phyloP scores from a whole-genome alignment of 2,888 invertebrate genomes.

The Himalopsyche japonica region DNA sequence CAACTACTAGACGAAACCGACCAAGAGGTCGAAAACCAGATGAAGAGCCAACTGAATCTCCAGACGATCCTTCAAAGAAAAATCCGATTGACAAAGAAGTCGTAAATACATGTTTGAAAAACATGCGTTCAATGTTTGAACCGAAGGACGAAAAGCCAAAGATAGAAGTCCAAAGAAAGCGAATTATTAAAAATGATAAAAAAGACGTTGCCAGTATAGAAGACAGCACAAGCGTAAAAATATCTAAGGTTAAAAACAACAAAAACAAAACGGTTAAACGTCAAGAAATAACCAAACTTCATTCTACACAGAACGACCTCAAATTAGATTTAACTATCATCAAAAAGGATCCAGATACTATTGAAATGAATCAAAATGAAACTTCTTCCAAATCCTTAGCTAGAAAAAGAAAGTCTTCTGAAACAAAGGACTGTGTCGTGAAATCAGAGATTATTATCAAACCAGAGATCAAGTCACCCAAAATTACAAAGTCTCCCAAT shows the following conservation, averaged over 20 bases:
- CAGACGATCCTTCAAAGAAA: not conserved
- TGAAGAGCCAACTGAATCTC: too few species aligned
- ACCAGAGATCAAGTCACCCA: not conserved
- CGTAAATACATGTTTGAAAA: constrained; percentile 16
- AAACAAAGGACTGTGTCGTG: not conserved
- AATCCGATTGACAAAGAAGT: constrained; percentile 23
- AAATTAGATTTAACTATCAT: not conserved
- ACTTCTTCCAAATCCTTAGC: not conserved
- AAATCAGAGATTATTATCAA: not conserved
- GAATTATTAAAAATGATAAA: not conserved
- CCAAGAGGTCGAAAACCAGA: not conserved
- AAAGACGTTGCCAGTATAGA: not conserved
- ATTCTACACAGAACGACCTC: not conserved
- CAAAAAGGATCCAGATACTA: not conserved
- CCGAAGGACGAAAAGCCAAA: constrained; percentile 20
- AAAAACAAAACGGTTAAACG: not conserved
- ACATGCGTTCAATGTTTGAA: constrained; percentile 31
- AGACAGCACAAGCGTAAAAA: not conserved
- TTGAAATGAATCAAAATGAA: not conserved
- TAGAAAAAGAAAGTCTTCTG: not conserved
- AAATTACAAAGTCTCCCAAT: not conserved
- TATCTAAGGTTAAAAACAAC: not conserved
- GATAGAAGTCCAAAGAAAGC: constrained; percentile 14
- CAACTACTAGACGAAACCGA: not conserved
- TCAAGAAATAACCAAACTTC: not conserved